Evolutionary conservation across 2,888 invertebrate species (phyloP).

Genomic region (Malthinus flaveolus): DNA sequence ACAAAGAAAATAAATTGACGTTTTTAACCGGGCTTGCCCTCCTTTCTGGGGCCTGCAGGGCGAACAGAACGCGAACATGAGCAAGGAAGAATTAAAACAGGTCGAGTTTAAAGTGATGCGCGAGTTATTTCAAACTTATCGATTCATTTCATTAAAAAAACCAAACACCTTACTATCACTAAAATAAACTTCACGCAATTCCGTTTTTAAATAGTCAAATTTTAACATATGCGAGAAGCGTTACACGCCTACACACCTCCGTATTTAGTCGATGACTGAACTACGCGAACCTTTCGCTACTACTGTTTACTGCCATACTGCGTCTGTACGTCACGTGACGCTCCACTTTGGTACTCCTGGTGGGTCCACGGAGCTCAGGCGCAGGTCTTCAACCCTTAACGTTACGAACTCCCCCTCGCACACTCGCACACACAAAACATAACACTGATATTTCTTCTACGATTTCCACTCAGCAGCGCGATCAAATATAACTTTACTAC

Average conservation of each 20-base stretch:
- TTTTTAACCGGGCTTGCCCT: conserved; percentile 30
- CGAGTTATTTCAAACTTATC: not conserved
- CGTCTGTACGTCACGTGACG: conserved; percentile 55
- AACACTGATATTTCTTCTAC: conserved; percentile 28
- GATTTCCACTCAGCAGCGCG: conserved; percentile 25
- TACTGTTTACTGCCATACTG: conserved; percentile 47
- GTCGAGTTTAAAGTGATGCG: conserved; percentile 22
- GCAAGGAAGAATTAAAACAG: conserved; percentile 29
- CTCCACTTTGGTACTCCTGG: conserved; percentile 38
- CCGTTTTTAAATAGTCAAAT: not conserved
- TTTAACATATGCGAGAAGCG: conserved; percentile 10
- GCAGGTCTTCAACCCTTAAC: conserved; percentile 29
- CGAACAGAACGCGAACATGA: conserved; percentile 26
- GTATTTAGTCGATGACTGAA: conserved; percentile 25
- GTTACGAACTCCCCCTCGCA: not conserved
- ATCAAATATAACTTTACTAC: conserved; percentile 29
- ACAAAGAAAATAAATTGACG: conserved; percentile 28
- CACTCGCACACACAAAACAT: conserved; percentile 12
- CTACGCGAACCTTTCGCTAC: conserved; percentile 17
- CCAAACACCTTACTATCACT: not conserved
- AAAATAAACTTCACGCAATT: not conserved
- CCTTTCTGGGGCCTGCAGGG: conserved; percentile 32
- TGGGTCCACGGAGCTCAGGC: conserved; percentile 35
- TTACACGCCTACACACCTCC: conserved; percentile 17
- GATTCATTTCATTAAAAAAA: too few relatives aligned